Base-by-base conservation (phyloP, 2,888 invertebrate species). In the Orchestes rusci region DNA sequence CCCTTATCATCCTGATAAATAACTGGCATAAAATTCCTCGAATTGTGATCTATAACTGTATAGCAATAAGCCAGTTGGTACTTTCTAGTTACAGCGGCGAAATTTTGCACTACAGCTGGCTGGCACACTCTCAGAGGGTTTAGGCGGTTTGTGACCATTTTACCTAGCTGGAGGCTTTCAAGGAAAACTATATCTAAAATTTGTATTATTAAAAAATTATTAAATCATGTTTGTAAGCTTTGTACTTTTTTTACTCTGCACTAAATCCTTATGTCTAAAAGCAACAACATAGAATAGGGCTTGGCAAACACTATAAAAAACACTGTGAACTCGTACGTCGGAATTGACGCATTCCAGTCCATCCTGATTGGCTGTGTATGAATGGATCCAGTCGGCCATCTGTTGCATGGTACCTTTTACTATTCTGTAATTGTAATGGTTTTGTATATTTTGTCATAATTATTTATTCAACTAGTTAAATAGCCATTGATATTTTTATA, bases 51-150 rank as follows among this genome's bases (percentile, higher is more conserved):
- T 28, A 95, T 80, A 34, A 94, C 79, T 0, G 90, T 79, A 64
- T 91, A 88, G 67, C 95, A 95, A 69, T 94, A 95, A 0, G 86
- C 91, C 39, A 96, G 73, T 62, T 95, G 94, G 65, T 92, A 87
- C 7, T 82, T 76, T 37, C 87, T 76, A 0, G 89, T 84, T 1
- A 90, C 79, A 0, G 84, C 79, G 0, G 90, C 83, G 67, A 93
- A 92, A 15, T 83, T 82, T 50, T 83, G 80, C 0, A 82, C 82
- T 12, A 92, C 82, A 1, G 82, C 79, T 0, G 81, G 76, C 28
- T 83, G 76, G 62, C 94, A 93, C 1, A 84, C 79, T 40, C 83
- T 76, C 15, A 97, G 72, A 0, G 97, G 97, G 70, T 96, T 96
- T 47, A 97, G 72, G 20, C 79, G 74, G 56, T 87, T 84, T 0